phyloP scores from a whole-genome alignment of 2,113 vertebrate genomes.

The Pelecanoides urinatrix region DNA sequence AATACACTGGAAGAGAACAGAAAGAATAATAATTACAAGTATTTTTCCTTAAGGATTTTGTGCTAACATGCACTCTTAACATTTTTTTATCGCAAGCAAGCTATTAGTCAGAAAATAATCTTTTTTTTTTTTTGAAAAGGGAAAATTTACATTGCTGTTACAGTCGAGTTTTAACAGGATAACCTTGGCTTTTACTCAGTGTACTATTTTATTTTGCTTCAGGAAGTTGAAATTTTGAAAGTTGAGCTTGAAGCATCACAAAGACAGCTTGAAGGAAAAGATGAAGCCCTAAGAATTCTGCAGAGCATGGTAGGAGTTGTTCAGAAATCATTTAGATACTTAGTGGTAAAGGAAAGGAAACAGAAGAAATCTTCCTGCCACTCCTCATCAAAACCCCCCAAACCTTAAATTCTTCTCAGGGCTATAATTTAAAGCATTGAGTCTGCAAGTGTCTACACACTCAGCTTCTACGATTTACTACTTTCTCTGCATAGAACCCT shows the following conservation, averaged over 20 bases:
- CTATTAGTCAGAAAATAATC: not conserved
- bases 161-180: accelerated
- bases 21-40: not conserved
- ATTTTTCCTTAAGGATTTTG: not conserved
- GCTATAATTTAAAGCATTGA: not conserved
- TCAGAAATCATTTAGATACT: not conserved
- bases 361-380: not conserved
- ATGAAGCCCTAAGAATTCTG: constrained; percentile 91
- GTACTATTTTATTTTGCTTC: not conserved
- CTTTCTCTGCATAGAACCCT: not conserved
- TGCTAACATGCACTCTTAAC: not conserved
- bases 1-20: not conserved
- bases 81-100: not conserved
- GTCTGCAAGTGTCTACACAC: not conserved
- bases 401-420: not conserved
- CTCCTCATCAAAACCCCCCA: not conserved
- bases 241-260: constrained; percentile 88
- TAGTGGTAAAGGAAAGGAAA: not conserved
- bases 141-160: not conserved
- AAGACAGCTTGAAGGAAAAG: constrained; percentile 89
- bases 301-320: constrained; percentile 84
- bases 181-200: not conserved
- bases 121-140: not conserved
- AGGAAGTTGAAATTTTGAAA: constrained; percentile 84
- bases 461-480: not conserved